A percentile compares a stretch with the other conserved stretches of the same genome.
These are phyloP conservation scores for Lagocephalus sceleratus DNA, from an alignment of 2,797 vertebrate genomes.

Conservation along the genomic window DNA sequence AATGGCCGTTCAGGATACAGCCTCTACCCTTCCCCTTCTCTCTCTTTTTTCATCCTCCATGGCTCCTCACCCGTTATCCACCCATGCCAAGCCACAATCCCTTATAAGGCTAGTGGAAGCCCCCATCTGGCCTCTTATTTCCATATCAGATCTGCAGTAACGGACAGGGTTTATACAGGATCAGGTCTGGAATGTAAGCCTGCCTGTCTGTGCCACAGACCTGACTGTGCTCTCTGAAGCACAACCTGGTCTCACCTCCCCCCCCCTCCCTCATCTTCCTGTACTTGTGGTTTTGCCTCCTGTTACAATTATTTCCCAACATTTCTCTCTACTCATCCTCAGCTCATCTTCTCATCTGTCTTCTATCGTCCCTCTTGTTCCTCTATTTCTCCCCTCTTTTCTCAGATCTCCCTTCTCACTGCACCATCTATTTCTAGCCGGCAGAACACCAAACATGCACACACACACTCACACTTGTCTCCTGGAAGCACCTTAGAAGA, in stretches of 20 bases:
- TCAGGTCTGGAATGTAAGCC: conserved; percentile 64
- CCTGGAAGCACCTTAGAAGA: conserved; percentile 16
- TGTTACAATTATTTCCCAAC: conserved; percentile 7
- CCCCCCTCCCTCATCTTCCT: background rate
- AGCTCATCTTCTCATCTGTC: background rate
- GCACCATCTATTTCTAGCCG: conserved; percentile 5
- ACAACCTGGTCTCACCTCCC: conserved; percentile 28
- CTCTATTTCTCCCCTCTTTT: background rate
- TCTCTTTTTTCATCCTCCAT: conserved; percentile 44
- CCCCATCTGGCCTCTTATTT: conserved; percentile 68
- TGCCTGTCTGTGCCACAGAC: conserved; percentile 39
- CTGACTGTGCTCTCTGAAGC: conserved; percentile 26
- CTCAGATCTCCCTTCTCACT: background rate
- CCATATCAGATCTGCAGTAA: conserved; percentile 71
- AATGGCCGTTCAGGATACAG: conserved; percentile 9
- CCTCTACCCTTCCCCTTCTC: conserved; percentile 8
- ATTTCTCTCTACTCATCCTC: background rate
- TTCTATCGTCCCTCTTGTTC: background rate
- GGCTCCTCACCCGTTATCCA: conserved; percentile 58
- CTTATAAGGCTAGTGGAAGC: conserved; percentile 71
- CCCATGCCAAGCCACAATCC: conserved; percentile 62
- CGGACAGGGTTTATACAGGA: conserved; percentile 66
- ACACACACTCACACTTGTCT: background rate
- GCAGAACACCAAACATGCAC: conserved; percentile 6
- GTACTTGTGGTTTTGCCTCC: conserved; percentile 6